Evolutionary conservation across 2,113 vertebrate species (phyloP).

Genomic region (Microtus ochrogaster): DNA sequence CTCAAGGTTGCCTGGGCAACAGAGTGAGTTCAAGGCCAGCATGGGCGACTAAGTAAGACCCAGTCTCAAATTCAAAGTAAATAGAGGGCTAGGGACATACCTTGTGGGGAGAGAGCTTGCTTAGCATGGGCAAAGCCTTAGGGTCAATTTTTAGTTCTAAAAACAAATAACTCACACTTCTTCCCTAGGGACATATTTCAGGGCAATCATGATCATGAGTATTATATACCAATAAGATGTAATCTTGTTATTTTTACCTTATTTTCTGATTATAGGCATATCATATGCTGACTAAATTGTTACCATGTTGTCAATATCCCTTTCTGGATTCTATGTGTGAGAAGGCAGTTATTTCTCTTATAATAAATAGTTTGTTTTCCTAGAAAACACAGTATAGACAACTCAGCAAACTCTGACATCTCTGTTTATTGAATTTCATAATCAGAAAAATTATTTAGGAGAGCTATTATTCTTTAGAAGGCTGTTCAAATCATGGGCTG

Average conservation of each 20-base stretch:
- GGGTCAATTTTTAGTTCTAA: neutral
- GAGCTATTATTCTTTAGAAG: neutral
- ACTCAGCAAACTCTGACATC: neutral
- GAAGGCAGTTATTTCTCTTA: neutral
- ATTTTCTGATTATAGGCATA: conserved; percentile 13
- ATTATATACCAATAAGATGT: neutral
- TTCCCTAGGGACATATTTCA: neutral
- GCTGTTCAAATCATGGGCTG: neutral
- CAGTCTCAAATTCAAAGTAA: neutral
- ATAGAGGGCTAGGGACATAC: neutral
- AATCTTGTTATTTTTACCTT: conserved; percentile 8
- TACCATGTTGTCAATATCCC: neutral
- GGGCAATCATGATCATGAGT: neutral
- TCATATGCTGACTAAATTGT: neutral
- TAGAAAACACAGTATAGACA: neutral
- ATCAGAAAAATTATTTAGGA: neutral
- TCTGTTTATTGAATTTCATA: conserved; percentile 17
- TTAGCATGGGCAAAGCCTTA: neutral
- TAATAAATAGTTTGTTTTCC: neutral
- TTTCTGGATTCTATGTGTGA: neutral
- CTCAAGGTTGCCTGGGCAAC: neutral
- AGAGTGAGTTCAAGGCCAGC: neutral
- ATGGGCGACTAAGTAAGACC: neutral
- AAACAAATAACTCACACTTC: neutral
- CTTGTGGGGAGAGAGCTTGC: neutral